These are phyloP conservation scores for Rhadinocentrus ornatus DNA, from an alignment of 2,797 vertebrate genomes.

Conservation along the genomic window DNA sequence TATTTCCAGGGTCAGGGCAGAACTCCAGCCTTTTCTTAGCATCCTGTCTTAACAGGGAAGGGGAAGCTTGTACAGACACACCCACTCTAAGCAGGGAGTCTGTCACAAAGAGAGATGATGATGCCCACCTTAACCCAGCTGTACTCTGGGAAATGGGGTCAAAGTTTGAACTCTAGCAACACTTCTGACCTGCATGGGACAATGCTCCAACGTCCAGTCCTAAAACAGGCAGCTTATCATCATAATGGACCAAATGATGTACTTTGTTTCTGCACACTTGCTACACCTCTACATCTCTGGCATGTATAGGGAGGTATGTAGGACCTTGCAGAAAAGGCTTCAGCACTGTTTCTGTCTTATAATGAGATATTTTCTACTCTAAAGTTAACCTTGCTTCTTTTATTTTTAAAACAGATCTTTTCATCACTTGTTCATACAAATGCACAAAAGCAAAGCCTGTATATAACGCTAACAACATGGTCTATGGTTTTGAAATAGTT, in stretches of 20 bases:
- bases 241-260: not conserved
- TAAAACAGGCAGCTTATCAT: slow-evolving; percentile 11
- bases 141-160: slow-evolving; percentile 58
- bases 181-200: slow-evolving; percentile 18
- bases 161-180: slow-evolving; percentile 62
- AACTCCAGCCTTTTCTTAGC: not conserved
- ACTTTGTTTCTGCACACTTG: slow-evolving; percentile 31
- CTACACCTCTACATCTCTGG: slow-evolving; percentile 1
- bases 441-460: not conserved
- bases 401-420: not conserved
- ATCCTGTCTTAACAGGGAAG: not conserved
- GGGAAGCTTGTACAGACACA: not conserved
- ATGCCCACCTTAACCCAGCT: slow-evolving; percentile 50
- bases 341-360: not conserved
- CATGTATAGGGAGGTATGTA: not conserved
- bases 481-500: too few species aligned
- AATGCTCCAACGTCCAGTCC: slow-evolving; percentile 4
- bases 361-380: not conserved
- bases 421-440: not conserved
- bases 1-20: not conserved
- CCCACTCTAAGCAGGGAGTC: not conserved
- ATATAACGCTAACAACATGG: too few species aligned
- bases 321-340: not conserved
- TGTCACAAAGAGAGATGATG: not conserved
- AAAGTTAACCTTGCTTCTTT: not conserved